These are phyloP conservation scores for Alviniconcha strummeri DNA, from an alignment of 2,888 invertebrate species.

Conservation along the genomic window DNA sequence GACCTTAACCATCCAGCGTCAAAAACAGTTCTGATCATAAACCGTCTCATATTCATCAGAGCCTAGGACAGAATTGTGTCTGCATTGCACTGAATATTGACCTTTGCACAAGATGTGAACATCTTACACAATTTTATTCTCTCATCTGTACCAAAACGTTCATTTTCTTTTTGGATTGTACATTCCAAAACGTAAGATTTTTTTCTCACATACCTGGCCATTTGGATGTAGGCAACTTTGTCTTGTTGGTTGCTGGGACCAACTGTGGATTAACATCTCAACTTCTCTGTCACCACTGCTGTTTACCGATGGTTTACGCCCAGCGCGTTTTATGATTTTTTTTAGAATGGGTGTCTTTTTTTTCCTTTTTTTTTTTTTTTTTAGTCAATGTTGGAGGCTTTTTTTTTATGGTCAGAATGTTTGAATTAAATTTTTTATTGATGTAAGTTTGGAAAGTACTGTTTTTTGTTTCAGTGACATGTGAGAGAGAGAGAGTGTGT, in stretches of 20 bases:
- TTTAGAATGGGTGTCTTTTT: not conserved
- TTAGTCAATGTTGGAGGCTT: not conserved
- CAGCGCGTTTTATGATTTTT: not conserved
- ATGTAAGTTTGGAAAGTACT: not conserved
- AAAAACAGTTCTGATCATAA: too few relatives aligned
- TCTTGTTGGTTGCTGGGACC: not conserved
- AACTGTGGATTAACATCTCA: not conserved
- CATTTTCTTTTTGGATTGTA: too few relatives aligned
- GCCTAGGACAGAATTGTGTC: too few relatives aligned
- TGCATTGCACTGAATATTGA: too few relatives aligned
- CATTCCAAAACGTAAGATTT: too few relatives aligned
- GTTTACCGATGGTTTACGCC: not conserved
- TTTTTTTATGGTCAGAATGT: not conserved
- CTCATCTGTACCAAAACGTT: too few relatives aligned
- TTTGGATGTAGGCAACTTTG: not conserved
- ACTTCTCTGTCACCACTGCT: not conserved
- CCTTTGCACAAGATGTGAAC: too few relatives aligned
- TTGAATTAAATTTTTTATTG: slow-evolving; percentile 19
- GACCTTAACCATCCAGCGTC: too few relatives aligned
- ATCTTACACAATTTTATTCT: too few relatives aligned
- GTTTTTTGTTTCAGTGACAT: too few relatives aligned
- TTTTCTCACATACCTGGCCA: not conserved
- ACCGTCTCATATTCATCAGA: too few relatives aligned
- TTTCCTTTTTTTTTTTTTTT: not conserved
- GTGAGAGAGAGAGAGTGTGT: not conserved